Evolutionary conservation across 2,113 vertebrate species (phyloP), one percentile per base, ranked within the genome.

Genomic region (Corynorhinus townsendii): DNA sequence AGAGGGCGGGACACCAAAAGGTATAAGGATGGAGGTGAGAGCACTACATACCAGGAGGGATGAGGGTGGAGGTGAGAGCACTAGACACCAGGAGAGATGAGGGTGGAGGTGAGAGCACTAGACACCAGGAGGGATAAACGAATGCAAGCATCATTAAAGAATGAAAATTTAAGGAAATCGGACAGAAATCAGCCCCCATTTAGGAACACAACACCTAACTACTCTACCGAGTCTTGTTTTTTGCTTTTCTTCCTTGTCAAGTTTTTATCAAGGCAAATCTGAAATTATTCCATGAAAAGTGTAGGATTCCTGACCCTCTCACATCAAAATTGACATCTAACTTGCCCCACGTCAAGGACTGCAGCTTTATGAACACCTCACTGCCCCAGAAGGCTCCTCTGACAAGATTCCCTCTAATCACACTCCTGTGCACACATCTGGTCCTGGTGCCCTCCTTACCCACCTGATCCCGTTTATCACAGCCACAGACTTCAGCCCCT

Each of bases 261-360:
- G 75, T 64, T 80, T 80, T 89, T 59, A 62, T 80, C 47, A 88
- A 91, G 38, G 43, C 17, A 79, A 79, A 85, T 43, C 24, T 30
- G 86, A 81, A 85, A 69, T n/a, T 12, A 3, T 56, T 72, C 47
- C 71, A 24, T 7, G 12, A 62, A 59, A 91, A 47, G 24, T 40
- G 8, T 17, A 91, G 40, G 28, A 59, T 54, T 84, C 49, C n/a
- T 79, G 45, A 22, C 64, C 40, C 1, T 33, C 22, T 75, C 38
- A 35, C 10, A 59, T 71, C 88, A 75, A 85, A 95, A 85, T 30
- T 35, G 82, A 14, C 16, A 20, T 40, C 82, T 66, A n/a, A 12
- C 3, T 2, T 16, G n/a, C 8, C 28, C 66, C 47, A 52, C 9
- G 30, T 22, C 6, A 43, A 91, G 66, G 38, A 73, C 16, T 11